Conservation (phyloP, 2,888 invertebrate genomes). For the Drosophila subquinaria region DNA sequence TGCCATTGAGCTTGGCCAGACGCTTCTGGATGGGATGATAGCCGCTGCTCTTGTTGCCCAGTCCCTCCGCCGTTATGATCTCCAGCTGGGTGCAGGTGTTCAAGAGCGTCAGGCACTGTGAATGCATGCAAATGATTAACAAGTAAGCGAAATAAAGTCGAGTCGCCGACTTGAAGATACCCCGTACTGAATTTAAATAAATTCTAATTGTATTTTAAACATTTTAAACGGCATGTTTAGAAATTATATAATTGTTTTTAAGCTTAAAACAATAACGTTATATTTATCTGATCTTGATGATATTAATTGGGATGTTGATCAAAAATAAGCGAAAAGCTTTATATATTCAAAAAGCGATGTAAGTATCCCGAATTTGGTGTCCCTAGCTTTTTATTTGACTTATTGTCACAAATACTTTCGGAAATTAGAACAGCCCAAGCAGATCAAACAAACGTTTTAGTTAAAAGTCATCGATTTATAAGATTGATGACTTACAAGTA, state of each 20-base stretch:
- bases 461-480: too few relatives aligned
- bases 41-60: constrained; percentile 89
- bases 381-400: too few relatives aligned
- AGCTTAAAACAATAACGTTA: too few relatives aligned
- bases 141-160: neutral
- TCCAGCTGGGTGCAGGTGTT: constrained; percentile 89
- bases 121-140: neutral
- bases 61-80: constrained; percentile 90
- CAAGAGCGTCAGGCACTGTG: constrained; percentile 88
- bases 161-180: neutral
- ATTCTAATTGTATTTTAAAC: neutral
- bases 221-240: neutral
- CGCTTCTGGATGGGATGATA: constrained; percentile 90
- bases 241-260: neutral
- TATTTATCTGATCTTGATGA: too few relatives aligned
- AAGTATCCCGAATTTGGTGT: too few relatives aligned
- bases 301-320: too few relatives aligned
- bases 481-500: too few relatives aligned
- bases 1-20: constrained; percentile 89
- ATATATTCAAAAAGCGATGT: too few relatives aligned
- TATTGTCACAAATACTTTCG: too few relatives aligned
- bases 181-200: neutral
- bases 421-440: too few relatives aligned
- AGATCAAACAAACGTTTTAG: too few relatives aligned
- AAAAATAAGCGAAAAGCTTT: too few relatives aligned